Conservation (phyloP, 2,888 invertebrate genomes). For the Fragum fragum region DNA sequence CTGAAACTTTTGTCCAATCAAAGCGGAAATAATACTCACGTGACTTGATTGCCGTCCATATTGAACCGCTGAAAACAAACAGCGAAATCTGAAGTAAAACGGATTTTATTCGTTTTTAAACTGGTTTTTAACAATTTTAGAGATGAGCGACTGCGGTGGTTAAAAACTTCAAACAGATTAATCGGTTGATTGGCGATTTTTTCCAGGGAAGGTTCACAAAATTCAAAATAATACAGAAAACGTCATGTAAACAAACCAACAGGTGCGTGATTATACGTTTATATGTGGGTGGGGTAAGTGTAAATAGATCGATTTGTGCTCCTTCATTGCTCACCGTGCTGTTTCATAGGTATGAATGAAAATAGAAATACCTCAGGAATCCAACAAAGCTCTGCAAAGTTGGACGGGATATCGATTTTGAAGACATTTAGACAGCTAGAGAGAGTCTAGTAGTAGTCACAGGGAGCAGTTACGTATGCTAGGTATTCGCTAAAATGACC, state of each 20-base stretch:
- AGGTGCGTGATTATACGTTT: conserved; percentile 48
- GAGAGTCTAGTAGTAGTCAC: too few relatives aligned
- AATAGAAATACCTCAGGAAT: too few relatives aligned
- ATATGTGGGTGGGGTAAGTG: conserved; percentile 8
- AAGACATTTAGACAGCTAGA: too few relatives aligned
- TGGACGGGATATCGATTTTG: too few relatives aligned
- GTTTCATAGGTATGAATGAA: too few relatives aligned
- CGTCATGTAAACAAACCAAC: conserved; percentile 54
- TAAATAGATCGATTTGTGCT: too few relatives aligned
- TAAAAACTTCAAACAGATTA: neutral
- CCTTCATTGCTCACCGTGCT: too few relatives aligned
- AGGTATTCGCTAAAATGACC: too few relatives aligned
- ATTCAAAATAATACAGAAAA: neutral
- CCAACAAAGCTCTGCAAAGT: too few relatives aligned
- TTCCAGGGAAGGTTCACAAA: neutral
- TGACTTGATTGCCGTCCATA: conserved; percentile 70
- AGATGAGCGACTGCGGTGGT: neutral
- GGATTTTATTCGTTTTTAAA: conserved; percentile 14
- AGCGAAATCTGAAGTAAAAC: conserved; percentile 31
- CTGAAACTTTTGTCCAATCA: conserved; percentile 27
- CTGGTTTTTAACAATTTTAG: neutral
- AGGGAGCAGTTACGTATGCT: too few relatives aligned
- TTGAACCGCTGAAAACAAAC: conserved; percentile 72
- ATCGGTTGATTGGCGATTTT: neutral
- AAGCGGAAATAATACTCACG: conserved; percentile 31